These are phyloP conservation scores for Crenichthys baileyi DNA, from an alignment of 2,797 vertebrate genomes.

Conservation along the genomic window DNA sequence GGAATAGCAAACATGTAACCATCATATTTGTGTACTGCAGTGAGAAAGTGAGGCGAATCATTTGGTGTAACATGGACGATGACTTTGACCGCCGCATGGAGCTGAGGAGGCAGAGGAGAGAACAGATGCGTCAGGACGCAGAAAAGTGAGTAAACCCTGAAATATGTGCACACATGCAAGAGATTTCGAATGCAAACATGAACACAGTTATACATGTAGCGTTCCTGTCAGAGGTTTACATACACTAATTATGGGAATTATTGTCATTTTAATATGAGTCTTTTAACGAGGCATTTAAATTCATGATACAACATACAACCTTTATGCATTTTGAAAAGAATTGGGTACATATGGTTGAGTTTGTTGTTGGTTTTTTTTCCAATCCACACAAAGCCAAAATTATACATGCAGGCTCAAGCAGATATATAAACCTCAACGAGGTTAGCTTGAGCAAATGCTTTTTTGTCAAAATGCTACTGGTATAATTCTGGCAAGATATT, in stretches of 20 bases:
- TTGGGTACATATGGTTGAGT: no score
- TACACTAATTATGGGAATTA: neutral
- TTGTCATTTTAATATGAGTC: neutral
- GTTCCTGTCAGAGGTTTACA: neutral
- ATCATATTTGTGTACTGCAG: constrained; percentile 55
- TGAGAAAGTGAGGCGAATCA: constrained; percentile 50
- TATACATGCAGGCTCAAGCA: no score
- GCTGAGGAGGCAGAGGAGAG: constrained; percentile 94
- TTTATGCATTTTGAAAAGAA: neutral
- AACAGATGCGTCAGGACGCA: constrained; percentile 92
- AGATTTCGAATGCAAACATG: neutral
- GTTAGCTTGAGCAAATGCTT: no score
- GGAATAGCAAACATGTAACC: neutral
- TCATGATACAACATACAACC: neutral
- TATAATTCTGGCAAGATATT: no score
- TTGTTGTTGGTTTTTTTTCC: neutral
- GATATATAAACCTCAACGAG: no score
- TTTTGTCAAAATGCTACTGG: no score
- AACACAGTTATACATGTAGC: neutral
- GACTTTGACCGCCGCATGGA: constrained; percentile 97
- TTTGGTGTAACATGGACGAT: constrained; percentile 87
- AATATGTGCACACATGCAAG: neutral
- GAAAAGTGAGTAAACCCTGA: constrained; percentile 84
- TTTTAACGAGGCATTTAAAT: neutral
- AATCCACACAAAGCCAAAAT: neutral